Evolutionary conservation across 2,113 vertebrate genomes (phyloP).

Genomic region (Serilophus lunatus): DNA sequence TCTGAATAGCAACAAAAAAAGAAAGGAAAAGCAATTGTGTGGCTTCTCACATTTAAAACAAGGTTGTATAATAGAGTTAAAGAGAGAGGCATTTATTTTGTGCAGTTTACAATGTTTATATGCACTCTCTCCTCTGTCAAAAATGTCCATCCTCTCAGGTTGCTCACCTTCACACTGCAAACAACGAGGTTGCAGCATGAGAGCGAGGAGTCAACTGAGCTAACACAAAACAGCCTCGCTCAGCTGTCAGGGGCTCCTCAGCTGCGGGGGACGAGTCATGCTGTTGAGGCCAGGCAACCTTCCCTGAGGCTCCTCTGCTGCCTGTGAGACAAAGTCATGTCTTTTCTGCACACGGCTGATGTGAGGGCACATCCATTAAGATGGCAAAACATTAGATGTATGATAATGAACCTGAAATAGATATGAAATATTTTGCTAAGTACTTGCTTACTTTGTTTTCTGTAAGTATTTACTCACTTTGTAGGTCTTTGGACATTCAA

Average conservation of each 20-base stretch:
- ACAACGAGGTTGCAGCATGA: background rate
- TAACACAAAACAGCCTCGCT: background rate
- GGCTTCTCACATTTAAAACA: background rate
- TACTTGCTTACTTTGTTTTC: background rate
- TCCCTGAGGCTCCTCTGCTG: background rate
- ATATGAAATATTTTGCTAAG: background rate
- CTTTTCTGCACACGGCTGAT: background rate
- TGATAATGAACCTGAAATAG: background rate
- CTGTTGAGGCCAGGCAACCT: fast-evolving
- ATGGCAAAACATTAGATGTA: fast-evolving
- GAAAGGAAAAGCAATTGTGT: background rate
- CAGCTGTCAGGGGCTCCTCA: background rate
- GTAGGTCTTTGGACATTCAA: background rate
- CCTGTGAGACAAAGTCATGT: fast-evolving
- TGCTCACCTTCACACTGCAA: background rate
- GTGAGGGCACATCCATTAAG: background rate
- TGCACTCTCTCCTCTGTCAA: background rate
- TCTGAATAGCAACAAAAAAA: background rate
- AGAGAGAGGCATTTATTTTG: background rate
- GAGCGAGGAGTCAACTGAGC: background rate
- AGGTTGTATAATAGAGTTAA: background rate
- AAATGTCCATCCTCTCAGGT: background rate
- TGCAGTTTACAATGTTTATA: background rate
- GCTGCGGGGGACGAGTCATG: fast-evolving
- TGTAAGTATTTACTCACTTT: too few relatives aligned